Base-by-base conservation (phyloP, 2,888 invertebrate species). In the Venusia cambrica region DNA sequence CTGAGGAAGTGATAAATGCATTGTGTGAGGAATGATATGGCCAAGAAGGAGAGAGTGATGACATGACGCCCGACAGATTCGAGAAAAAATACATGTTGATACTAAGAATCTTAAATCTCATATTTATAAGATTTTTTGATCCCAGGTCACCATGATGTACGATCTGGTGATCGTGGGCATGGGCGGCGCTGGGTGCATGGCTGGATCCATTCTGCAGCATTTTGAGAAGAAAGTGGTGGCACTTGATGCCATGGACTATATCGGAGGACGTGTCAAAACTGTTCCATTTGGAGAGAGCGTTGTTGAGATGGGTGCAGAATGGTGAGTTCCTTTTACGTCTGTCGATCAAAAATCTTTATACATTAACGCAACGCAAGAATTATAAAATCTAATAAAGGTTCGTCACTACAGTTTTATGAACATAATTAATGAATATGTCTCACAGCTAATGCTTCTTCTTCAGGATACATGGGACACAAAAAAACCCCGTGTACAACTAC, bases 291-390 rank as follows among this genome's bases (percentile, higher is more conserved):
- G 73, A 0, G 65, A 69, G 6, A 75, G 78, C 0, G 42, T 78
- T 0, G 66, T 83, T 0, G 81, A 83, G 15, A 28, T 79, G 0
- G 83, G 81, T 0, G 83, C 79, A 0, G 83, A 83, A 42, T 83
- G 83, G 83, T 83, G 7, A 66, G 64, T 30, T 4, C 7, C 17
- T 17, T 17, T 9, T 15, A n/a, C n/a, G n/a, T n/a, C n/a, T n/a
- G n/a, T n/a, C n/a, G n/a, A n/a, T n/a, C n/a, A n/a, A n/a, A n/a
- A n/a, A n/a, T n/a, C n/a, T n/a, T n/a, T n/a, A n/a, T n/a, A n/a
- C n/a, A n/a, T n/a, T n/a, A n/a, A n/a, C n/a, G n/a, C n/a, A n/a
- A n/a, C n/a, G n/a, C n/a, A n/a, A n/a, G n/a, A n/a, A n/a, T n/a
- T n/a, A n/a, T n/a, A n/a, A n/a, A n/a, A n/a, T n/a, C n/a, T n/a